phyloP scores from a whole-genome alignment of 1,140 invertebrate species.

The Plodia interpunctella region DNA sequence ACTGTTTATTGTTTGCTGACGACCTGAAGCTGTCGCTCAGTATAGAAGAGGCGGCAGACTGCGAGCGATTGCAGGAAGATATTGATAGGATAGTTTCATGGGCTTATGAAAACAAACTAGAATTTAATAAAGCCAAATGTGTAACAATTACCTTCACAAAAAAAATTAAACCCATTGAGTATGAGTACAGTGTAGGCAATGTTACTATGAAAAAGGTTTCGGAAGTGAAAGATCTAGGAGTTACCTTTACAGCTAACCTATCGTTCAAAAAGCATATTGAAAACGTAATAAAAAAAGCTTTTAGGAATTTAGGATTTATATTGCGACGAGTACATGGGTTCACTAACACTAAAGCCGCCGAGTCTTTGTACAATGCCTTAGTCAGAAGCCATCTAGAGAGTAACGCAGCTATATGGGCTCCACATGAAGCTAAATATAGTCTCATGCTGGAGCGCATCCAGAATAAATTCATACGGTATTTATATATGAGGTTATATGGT shows the following conservation, averaged over 20 bases:
- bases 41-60: too few species aligned
- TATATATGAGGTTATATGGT: neutral
- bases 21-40: too few species aligned
- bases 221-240: too few species aligned
- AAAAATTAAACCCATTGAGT: too few species aligned
- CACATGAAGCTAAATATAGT: slow-evolving; percentile 21
- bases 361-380: slow-evolving; percentile 22
- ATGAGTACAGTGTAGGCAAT: too few species aligned
- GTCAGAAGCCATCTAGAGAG: slow-evolving; percentile 24
- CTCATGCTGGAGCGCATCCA: too few species aligned
- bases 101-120: slow-evolving; percentile 24
- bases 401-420: slow-evolving; percentile 22
- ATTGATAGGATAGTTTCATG: slow-evolving; percentile 29
- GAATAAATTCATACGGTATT: slow-evolving; percentile 18
- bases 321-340: neutral
- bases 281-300: slow-evolving; percentile 23
- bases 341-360: too few species aligned
- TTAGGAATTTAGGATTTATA: slow-evolving; percentile 23
- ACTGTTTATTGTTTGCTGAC: neutral
- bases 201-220: too few species aligned
- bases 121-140: slow-evolving; percentile 27
- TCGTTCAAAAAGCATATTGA: too few species aligned
- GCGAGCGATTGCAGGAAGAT: slow-evolving; percentile 19
- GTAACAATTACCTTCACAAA: too few species aligned
- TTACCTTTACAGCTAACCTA: too few species aligned